These are phyloP conservation scores for Drosophila saltans DNA, from an alignment of 1,140 invertebrate genomes.

Conservation along the genomic window DNA sequence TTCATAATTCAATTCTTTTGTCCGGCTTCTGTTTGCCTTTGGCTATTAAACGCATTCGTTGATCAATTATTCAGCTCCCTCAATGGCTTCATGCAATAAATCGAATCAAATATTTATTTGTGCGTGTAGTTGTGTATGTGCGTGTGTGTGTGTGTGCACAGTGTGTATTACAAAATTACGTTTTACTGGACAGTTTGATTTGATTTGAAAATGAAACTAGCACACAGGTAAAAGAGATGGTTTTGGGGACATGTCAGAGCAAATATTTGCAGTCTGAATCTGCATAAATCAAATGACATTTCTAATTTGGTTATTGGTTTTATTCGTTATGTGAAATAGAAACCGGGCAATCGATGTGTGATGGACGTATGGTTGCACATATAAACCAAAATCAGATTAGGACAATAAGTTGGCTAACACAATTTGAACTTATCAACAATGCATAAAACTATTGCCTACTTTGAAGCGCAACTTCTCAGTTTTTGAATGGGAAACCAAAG, in stretches of 20 bases:
- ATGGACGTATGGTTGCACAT: background rate
- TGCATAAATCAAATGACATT: constrained; percentile 51
- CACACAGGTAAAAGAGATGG: background rate
- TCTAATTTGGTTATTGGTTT: constrained; percentile 7
- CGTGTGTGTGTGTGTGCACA: background rate
- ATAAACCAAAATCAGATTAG: background rate
- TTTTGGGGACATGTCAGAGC: background rate
- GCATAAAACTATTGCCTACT: constrained; percentile 43
- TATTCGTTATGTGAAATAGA: background rate
- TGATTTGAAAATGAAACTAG: constrained; percentile 13
- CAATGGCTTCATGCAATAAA: constrained; percentile 62
- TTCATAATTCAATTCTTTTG: constrained; percentile 40
- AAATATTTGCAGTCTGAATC: constrained; percentile 38
- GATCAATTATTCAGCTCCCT: constrained; percentile 58
- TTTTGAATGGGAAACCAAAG: constrained; percentile 52
- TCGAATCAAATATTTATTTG: constrained; percentile 66
- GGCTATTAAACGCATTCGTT: constrained; percentile 33
- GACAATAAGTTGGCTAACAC: background rate
- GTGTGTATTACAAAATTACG: constrained; percentile 32
- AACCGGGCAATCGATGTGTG: constrained; percentile 1
- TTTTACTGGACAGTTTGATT: constrained; percentile 32
- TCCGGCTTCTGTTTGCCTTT: constrained; percentile 33
- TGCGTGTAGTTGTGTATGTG: constrained; percentile 1
- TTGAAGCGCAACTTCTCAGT: constrained; percentile 23
- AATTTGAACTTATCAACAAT: constrained; percentile 10